Conservation (phyloP, 2,888 invertebrate genomes). For the Anodontia alba region DNA sequence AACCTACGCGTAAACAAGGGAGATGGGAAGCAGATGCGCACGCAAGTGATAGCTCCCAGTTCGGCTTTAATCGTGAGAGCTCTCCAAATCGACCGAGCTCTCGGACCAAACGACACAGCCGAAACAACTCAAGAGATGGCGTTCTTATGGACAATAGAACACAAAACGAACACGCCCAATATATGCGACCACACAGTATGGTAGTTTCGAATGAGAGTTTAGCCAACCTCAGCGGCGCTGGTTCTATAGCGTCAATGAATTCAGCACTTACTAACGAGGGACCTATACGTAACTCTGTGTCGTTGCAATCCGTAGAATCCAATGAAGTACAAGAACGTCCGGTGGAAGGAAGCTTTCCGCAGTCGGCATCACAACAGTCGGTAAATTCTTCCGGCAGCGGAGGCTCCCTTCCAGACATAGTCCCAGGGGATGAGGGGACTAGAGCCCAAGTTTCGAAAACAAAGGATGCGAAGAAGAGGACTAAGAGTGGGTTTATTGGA, state of each 20-base stretch:
- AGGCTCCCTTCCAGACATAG: conserved; percentile 71
- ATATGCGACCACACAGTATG: conserved; percentile 71
- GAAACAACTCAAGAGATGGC: conserved; percentile 75
- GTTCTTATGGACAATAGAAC: conserved; percentile 67
- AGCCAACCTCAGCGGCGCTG: conserved; percentile 68
- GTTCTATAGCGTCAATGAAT: conserved; percentile 67
- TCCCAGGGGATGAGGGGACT: conserved; percentile 61
- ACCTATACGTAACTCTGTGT: conserved; percentile 58
- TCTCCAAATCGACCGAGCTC: conserved; percentile 74
- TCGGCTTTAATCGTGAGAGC: conserved; percentile 75
- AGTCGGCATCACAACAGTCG: conserved; percentile 61
- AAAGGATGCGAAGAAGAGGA: conserved; percentile 38
- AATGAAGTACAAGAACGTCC: conserved; percentile 65
- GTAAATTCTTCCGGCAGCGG: conserved; percentile 60
- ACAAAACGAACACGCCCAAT: conserved; percentile 43
- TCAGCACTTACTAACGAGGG: conserved; percentile 69
- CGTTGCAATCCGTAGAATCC: conserved; percentile 60
- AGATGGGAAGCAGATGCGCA: conserved; percentile 61
- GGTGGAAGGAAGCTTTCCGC: conserved; percentile 50
- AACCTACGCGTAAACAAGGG: conserved; percentile 58
- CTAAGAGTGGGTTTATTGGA: conserved; percentile 64
- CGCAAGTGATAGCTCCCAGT: conserved; percentile 71
- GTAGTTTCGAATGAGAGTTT: conserved; percentile 72
- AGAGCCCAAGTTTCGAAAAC: conserved; percentile 51
- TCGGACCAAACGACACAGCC: conserved; percentile 58